Percentiles rank a stretch among this genome's conserved stretches.
phyloP scores from a whole-genome alignment of 2,113 vertebrate species.

The Oxygymnocypris stewartii region DNA sequence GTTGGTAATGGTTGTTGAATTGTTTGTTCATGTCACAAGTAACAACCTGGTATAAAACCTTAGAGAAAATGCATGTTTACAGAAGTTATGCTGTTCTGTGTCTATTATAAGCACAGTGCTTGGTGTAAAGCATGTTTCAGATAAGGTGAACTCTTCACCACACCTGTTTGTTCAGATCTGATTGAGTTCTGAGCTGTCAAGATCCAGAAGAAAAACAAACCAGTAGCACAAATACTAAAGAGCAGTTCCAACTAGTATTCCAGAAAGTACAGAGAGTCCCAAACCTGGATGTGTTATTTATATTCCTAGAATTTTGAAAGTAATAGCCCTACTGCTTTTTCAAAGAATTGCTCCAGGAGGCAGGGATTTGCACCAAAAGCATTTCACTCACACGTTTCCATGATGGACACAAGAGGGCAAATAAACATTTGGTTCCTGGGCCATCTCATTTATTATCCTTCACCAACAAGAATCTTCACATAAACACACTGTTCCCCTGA shows the following conservation, averaged over 20 bases:
- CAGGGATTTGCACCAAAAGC: background rate
- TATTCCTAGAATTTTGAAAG: constrained; percentile 18
- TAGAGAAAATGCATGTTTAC: constrained; percentile 4
- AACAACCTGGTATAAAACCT: background rate
- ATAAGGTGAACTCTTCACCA: background rate
- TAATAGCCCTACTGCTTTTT: background rate
- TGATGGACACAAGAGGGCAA: constrained; percentile 1
- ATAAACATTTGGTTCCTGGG: constrained; percentile 20
- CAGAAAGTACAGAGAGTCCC: constrained; percentile 17
- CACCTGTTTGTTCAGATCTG: background rate
- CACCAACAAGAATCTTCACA: background rate
- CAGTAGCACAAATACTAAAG: background rate
- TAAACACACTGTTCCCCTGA: background rate
- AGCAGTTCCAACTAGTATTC: background rate
- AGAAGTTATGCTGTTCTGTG: background rate
- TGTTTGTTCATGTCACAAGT: background rate
- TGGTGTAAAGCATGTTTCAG: background rate
- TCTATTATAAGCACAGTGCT: background rate
- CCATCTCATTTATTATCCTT: constrained; percentile 7
- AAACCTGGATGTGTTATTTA: constrained; percentile 10
- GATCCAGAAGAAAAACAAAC: background rate
- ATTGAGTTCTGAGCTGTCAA: background rate
- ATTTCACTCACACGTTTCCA: background rate
- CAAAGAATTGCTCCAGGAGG: background rate
- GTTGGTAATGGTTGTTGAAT: background rate